These are phyloP conservation scores for Tiaroga cobitis DNA, from an alignment of 2,797 vertebrate genomes.

Conservation along the genomic window DNA sequence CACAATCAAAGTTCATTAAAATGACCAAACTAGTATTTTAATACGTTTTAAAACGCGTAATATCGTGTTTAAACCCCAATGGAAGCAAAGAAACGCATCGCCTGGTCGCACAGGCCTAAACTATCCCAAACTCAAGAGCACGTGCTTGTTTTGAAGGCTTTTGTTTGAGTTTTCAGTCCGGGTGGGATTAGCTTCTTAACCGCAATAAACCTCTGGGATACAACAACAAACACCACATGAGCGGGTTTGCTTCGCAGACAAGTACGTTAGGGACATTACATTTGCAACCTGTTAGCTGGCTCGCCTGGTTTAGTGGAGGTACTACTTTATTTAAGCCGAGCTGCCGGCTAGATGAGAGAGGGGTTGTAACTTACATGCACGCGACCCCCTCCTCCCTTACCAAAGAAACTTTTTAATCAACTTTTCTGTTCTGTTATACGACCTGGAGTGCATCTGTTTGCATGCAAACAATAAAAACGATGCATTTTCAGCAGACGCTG, in stretches of 20 bases:
- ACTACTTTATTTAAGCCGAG: neutral
- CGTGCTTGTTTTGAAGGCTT: conserved; percentile 55
- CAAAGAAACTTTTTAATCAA: conserved; percentile 15
- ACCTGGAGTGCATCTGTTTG: neutral
- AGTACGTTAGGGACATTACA: neutral
- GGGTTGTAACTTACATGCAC: neutral
- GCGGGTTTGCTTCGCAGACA: neutral
- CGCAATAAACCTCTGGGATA: neutral
- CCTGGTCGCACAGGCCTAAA: conserved; percentile 1
- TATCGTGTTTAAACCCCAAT: neutral
- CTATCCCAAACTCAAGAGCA: conserved; percentile 27
- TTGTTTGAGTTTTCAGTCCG: conserved; percentile 41
- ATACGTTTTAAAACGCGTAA: neutral
- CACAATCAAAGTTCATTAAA: neutral
- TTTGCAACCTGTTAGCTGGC: conserved; percentile 28
- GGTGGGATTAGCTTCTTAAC: neutral
- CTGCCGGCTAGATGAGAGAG: neutral
- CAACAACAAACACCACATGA: neutral
- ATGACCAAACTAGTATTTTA: neutral
- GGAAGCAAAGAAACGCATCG: too few species aligned
- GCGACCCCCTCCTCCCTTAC: neutral
- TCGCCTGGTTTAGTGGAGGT: conserved; percentile 1
- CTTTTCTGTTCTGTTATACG: neutral
- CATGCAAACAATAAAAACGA: neutral
- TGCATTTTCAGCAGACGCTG: neutral